Conservation (phyloP, 2,888 invertebrate genomes). For the Thymelicus acteon region DNA sequence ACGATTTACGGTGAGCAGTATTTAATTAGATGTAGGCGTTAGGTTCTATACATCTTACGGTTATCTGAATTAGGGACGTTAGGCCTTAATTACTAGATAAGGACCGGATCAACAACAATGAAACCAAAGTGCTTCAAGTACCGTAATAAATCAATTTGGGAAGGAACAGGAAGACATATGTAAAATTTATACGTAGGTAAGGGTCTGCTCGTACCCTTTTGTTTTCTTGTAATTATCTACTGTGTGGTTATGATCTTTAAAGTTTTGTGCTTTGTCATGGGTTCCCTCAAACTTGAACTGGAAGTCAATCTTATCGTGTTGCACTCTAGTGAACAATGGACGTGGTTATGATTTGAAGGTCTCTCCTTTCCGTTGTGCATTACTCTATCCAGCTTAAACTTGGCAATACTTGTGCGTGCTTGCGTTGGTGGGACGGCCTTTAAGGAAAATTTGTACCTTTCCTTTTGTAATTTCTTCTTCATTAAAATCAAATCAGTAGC, state of each 20-base stretch:
- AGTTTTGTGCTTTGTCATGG: neutral
- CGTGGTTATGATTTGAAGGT: too few species aligned
- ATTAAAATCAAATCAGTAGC: too few species aligned
- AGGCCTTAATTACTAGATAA: slow-evolving; percentile 35
- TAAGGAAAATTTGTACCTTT: too few species aligned
- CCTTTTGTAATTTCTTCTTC: too few species aligned
- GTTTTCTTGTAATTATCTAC: neutral
- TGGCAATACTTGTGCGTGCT: too few species aligned
- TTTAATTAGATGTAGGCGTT: slow-evolving; percentile 23
- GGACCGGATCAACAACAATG: slow-evolving; percentile 29
- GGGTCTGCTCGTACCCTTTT: slow-evolving; percentile 5
- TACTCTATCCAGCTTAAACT: too few species aligned
- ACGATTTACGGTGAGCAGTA: slow-evolving; percentile 14
- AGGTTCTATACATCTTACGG: slow-evolving; percentile 18
- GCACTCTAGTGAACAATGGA: too few species aligned
- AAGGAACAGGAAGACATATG: slow-evolving; percentile 15
- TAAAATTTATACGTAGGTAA: neutral
- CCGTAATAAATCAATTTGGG: slow-evolving; percentile 33
- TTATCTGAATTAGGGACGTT: slow-evolving; percentile 31
- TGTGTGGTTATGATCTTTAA: neutral
- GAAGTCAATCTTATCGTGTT: too few species aligned
- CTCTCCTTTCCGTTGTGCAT: too few species aligned
- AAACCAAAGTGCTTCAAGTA: slow-evolving; percentile 14
- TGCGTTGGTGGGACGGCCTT: too few species aligned
- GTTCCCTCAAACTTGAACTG: too few species aligned